A percentile compares a stretch with the other conserved stretches of the same genome.
Evolutionary conservation across 92 coral and sea anemone genomes (phyloP).

Genomic region (Zoanthus solanderi): DNA sequence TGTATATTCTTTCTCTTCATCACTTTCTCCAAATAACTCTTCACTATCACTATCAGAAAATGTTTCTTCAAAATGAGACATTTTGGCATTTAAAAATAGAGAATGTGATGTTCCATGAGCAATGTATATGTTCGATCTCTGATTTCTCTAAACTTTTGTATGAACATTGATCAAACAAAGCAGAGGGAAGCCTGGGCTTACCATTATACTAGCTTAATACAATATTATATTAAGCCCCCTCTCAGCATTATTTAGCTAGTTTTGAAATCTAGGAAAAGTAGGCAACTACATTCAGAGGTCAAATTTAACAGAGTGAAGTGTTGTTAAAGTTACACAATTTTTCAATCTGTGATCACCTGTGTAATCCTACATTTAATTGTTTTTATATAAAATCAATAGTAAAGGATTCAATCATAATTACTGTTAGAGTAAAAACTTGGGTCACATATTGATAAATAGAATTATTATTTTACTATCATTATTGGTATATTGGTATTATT

Average conservation of each 20-base stretch:
- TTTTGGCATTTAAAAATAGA: conserved; percentile 22
- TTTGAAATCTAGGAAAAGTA: background rate
- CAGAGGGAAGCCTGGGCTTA: background rate
- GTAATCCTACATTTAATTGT: no score
- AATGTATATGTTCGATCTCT: background rate
- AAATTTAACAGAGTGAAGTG: background rate
- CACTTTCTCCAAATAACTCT: conserved; percentile 51
- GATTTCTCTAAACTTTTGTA: background rate
- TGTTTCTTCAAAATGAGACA: conserved; percentile 8
- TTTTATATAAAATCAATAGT: no score
- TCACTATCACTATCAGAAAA: conserved; percentile 55
- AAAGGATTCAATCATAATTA: no score
- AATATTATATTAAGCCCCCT: conserved; percentile 8
- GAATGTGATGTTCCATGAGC: background rate
- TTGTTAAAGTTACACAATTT: no score
- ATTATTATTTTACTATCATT: no score
- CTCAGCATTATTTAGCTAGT: background rate
- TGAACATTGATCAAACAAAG: background rate
- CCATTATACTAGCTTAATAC: conserved; percentile 13
- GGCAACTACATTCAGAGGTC: background rate
- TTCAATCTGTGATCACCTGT: no score
- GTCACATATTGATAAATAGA: no score
- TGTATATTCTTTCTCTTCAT: conserved; percentile 51
- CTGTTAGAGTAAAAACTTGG: no score
- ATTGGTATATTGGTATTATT: no score